Evolutionary conservation across 2,113 vertebrate genomes (phyloP), one percentile per base, ranked within the genome.

Genomic region (Pipa parva): DNA sequence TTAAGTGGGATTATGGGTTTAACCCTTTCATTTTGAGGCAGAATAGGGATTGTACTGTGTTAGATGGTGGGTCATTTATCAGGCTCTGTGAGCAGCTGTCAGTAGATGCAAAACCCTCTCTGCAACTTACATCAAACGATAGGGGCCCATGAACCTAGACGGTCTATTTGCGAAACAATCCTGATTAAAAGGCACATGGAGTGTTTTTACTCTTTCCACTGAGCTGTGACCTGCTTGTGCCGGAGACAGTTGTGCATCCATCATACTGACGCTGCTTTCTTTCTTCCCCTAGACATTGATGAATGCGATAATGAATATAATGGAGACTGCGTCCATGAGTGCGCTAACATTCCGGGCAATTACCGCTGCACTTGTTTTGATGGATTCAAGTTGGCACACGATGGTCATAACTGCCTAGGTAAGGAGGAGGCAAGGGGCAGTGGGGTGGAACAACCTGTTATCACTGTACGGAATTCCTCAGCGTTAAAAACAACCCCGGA

Each of bases 371-470:
- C 91, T 78, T 99, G 97, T 81, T 92, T 94, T 2, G 96, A 99
- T 65, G 97, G 97, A 46, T 99, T 99, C 80, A 89, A 90, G 87
- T 80, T 98, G 87, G 94, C 93, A 54, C 92, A 97, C 1, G 95
- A 99, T 25, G 97, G 97, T 72, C 96, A 97, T 78, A 97, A 98
- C 80, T 99, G 97, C 81, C 83, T 97, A n/a, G 96, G 95, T 98
- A 87, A 93, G 91, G 72, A 69, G n/a, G n/a, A n/a, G n/a, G n/a
- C n/a, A n/a, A n/a, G n/a, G n/a, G 31, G 31, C 31, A 33, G 31
- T 33, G 31, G 31, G 31, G 12, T 33, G 12, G 31, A 12, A 33
- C 31, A 6, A 12, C 6, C 31, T 33, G 5, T 33, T 6, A 6
- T 33, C 10, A 12, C 31, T 33, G n/a, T n/a, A n/a, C n/a, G n/a